These are phyloP conservation scores for Bombus balteatus DNA, from an alignment of 1,140 invertebrate species.

Conservation along the genomic window DNA sequence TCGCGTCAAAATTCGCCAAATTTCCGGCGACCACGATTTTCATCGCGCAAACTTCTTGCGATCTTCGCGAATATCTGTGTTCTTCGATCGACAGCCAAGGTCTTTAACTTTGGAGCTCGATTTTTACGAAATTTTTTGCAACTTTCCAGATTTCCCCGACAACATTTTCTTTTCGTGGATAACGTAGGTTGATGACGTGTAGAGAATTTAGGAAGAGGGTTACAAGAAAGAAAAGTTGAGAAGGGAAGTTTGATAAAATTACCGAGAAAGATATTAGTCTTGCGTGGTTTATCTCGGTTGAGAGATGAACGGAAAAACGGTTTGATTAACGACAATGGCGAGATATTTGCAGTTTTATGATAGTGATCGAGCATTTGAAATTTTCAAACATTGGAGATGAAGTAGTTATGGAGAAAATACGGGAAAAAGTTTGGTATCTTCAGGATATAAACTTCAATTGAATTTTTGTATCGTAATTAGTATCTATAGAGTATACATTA, in stretches of 20 bases:
- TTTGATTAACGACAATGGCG: neutral
- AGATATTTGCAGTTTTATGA: neutral
- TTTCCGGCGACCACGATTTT: neutral
- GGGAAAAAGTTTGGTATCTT: neutral
- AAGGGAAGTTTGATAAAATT: slow-evolving; percentile 1
- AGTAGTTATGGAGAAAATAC: neutral
- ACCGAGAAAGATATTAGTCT: neutral
- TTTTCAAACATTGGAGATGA: neutral
- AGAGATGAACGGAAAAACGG: neutral
- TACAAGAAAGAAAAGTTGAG: neutral
- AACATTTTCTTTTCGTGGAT: neutral
- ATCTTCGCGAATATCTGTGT: neutral
- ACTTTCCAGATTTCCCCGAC: neutral
- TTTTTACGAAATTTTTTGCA: neutral
- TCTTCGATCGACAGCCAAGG: neutral
- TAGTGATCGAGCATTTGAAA: neutral
- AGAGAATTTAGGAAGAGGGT: neutral
- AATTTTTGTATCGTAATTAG: too few species aligned
- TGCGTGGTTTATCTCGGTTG: neutral
- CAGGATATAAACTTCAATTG: neutral
- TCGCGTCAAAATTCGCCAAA: neutral
- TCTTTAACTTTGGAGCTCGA: neutral
- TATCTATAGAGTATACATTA: neutral
- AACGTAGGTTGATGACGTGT: neutral
- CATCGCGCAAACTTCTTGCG: neutral